A percentile compares a stretch with the other conserved stretches of the same genome.
Evolutionary conservation across 2,113 vertebrate genomes (phyloP).

Genomic region (Butastur rufipennis): DNA sequence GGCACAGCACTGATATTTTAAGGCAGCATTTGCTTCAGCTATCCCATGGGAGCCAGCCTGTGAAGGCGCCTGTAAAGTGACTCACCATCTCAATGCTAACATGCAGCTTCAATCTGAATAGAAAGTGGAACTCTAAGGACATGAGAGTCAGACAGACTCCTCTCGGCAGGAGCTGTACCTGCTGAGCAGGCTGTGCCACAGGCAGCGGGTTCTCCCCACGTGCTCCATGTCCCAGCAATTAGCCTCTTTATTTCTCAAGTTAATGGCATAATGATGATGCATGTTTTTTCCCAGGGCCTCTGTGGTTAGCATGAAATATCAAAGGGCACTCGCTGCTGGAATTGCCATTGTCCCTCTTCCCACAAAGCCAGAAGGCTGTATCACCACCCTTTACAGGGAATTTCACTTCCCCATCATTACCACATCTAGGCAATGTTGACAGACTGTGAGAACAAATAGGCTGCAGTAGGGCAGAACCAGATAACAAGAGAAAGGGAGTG

Average conservation of each 20-base stretch:
- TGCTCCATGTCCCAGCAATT: background rate
- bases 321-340: background rate
- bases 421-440: background rate
- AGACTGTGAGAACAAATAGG: background rate
- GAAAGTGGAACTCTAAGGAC: background rate
- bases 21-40: background rate
- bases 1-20: background rate
- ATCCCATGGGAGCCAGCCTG: background rate
- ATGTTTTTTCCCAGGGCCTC: background rate
- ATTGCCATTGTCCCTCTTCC: background rate
- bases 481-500: background rate
- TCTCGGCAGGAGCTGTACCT: background rate
- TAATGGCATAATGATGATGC: background rate
- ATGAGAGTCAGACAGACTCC: background rate
- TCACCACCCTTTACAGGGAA: background rate
- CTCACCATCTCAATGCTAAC: background rate
- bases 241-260: background rate
- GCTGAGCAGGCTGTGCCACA: background rate
- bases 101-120: background rate
- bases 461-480: background rate
- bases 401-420: background rate
- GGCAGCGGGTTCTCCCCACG: rapidly evolving
- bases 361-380: background rate
- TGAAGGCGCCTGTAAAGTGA: background rate
- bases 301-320: background rate